These are phyloP conservation scores for Amphiprion clarkii DNA, from an alignment of 2,797 vertebrate genomes.

Conservation along the genomic window DNA sequence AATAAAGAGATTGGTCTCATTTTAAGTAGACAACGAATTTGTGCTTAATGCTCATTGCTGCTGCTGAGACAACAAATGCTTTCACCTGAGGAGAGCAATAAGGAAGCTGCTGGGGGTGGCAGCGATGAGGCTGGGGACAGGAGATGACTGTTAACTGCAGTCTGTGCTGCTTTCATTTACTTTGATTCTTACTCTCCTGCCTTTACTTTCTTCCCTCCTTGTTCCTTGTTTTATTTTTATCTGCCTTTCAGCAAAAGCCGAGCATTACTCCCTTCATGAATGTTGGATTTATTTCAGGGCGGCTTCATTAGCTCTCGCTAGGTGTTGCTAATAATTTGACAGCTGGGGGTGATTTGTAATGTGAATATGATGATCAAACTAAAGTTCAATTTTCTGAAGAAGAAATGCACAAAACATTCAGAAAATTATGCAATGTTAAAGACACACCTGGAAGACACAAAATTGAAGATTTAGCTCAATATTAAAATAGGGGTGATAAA, in stretches of 20 bases:
- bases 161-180: conserved; percentile 6
- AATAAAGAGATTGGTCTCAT: conserved; percentile 51
- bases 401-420: neutral
- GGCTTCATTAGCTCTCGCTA: neutral
- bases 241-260: neutral
- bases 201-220: neutral
- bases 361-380: neutral
- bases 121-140: conserved; percentile 15
- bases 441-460: too few relatives aligned
- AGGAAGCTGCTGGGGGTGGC: conserved; percentile 17
- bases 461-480: neutral
- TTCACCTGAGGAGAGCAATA: conserved; percentile 37
- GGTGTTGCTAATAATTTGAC: neutral
- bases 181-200: neutral
- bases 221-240: conserved; percentile 3
- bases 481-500: neutral
- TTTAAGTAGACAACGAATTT: conserved; percentile 50
- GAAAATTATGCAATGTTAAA: neutral
- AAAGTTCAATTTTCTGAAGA: neutral
- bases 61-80: conserved; percentile 56
- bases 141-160: conserved; percentile 36
- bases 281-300: neutral
- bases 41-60: conserved; percentile 45
- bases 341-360: too few relatives aligned
- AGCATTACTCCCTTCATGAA: neutral